phyloP scores from a whole-genome alignment of 2,797 vertebrate genomes.

The Pangasius mekongensis region DNA sequence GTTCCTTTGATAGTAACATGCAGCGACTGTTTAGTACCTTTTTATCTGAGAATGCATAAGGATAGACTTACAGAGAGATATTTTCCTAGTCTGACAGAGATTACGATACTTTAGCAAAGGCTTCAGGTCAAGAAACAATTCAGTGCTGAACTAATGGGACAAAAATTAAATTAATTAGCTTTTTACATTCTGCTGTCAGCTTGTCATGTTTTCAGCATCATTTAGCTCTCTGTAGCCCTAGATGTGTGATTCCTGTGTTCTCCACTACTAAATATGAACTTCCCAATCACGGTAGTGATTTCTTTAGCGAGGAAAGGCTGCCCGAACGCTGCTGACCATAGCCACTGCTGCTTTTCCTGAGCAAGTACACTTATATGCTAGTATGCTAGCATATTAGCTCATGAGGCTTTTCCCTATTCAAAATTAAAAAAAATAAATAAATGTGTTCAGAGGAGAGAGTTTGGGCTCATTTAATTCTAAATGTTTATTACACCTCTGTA shows the following conservation, averaged over 20 bases:
- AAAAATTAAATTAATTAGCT: background rate
- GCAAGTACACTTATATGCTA: background rate
- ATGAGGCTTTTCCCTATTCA: background rate
- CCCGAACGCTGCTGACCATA: no score
- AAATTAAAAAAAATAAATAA: background rate
- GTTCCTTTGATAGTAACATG: background rate
- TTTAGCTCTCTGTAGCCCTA: background rate
- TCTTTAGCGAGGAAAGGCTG: background rate
- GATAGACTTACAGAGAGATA: background rate
- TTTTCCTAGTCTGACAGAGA: background rate
- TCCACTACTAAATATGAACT: background rate
- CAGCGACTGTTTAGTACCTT: background rate
- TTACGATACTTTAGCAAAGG: background rate
- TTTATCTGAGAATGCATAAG: background rate
- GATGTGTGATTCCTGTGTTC: background rate
- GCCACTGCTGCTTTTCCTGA: background rate
- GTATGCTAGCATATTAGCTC: background rate
- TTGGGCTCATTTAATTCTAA: background rate
- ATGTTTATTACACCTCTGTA: background rate
- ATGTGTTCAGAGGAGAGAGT: background rate
- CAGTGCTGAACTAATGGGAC: background rate
- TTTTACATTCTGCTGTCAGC: background rate
- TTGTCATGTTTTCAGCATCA: background rate
- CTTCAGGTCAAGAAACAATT: background rate
- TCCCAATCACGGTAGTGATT: background rate